phyloP scores from a whole-genome alignment of 2,113 vertebrate species.

The Aspiorhynchus laticeps region DNA sequence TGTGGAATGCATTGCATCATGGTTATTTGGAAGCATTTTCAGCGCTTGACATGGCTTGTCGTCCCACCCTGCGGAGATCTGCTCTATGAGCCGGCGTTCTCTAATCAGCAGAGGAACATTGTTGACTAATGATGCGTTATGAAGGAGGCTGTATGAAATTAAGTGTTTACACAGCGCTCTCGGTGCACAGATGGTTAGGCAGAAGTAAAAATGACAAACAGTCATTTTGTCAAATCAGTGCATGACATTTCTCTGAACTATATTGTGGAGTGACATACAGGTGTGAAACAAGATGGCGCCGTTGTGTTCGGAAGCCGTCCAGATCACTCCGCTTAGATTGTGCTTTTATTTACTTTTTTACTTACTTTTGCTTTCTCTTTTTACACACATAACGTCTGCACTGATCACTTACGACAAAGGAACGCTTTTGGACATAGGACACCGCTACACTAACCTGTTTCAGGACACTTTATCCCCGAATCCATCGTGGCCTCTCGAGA shows the following conservation, averaged over 20 bases:
- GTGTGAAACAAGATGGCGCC: too few species aligned
- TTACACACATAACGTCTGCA: too few species aligned
- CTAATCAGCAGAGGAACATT: conserved; percentile 18
- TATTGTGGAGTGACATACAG: background rate
- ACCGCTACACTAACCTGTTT: too few species aligned
- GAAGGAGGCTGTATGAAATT: conserved; percentile 28
- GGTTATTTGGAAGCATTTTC: background rate
- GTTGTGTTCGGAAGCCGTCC: too few species aligned
- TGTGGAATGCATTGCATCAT: background rate
- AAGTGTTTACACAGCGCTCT: background rate
- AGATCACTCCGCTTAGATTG: too few species aligned
- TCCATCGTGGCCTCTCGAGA: too few species aligned
- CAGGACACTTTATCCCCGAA: too few species aligned
- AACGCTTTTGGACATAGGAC: too few species aligned
- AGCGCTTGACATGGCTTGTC: background rate
- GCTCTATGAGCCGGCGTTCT: background rate
- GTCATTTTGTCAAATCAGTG: background rate
- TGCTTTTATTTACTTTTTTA: too few species aligned
- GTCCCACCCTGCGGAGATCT: conserved; percentile 11
- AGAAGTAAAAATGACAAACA: conserved; percentile 15
- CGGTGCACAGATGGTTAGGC: conserved; percentile 5
- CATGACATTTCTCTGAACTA: conserved; percentile 19
- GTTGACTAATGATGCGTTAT: conserved; percentile 53
- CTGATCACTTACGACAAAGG: too few species aligned
- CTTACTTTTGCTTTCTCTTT: too few species aligned